These are phyloP conservation scores for Agrilus mali DNA, from an alignment of 2,888 invertebrate species.

Conservation along the genomic window DNA sequence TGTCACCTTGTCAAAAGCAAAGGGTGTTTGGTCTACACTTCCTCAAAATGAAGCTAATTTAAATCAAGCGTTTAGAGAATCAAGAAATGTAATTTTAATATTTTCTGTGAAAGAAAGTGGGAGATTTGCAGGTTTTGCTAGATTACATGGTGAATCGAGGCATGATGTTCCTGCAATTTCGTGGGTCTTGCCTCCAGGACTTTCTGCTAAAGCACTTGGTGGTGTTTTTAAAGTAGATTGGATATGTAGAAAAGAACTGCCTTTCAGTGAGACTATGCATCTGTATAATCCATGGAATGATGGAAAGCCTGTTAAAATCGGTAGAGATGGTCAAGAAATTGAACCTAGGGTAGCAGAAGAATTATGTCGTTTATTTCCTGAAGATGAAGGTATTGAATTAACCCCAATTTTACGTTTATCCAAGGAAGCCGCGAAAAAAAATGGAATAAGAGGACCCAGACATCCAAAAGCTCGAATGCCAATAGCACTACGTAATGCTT, in stretches of 20 bases:
- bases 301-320: conserved; percentile 96
- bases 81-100: conserved; percentile 85
- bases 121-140: conserved; percentile 87
- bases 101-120: conserved; percentile 98
- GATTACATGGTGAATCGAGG: conserved; percentile 77
- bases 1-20: conserved; percentile 84
- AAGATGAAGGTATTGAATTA: conserved; percentile 85
- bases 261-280: conserved; percentile 84
- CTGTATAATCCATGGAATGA: conserved; percentile 97
- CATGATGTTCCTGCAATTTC: conserved; percentile 81
- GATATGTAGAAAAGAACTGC: conserved; percentile 89
- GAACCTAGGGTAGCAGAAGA: conserved; percentile 93
- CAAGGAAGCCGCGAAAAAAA: conserved; percentile 64
- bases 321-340: conserved; percentile 97
- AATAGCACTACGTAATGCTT: conserved; percentile 36
- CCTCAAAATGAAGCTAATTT: conserved; percentile 94
- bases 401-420: conserved; percentile 76
- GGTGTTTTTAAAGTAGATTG: conserved; percentile 96
- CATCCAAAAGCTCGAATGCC: conserved; percentile 35
- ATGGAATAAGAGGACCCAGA: conserved; percentile 27
- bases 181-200: conserved; percentile 90
- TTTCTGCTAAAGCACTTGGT: conserved; percentile 84
- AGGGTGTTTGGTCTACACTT: conserved; percentile 95
- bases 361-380: conserved; percentile 83
- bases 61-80: conserved; percentile 87